Conservation (phyloP, 2,797 vertebrate genomes). For the Smutsia temminckii region DNA sequence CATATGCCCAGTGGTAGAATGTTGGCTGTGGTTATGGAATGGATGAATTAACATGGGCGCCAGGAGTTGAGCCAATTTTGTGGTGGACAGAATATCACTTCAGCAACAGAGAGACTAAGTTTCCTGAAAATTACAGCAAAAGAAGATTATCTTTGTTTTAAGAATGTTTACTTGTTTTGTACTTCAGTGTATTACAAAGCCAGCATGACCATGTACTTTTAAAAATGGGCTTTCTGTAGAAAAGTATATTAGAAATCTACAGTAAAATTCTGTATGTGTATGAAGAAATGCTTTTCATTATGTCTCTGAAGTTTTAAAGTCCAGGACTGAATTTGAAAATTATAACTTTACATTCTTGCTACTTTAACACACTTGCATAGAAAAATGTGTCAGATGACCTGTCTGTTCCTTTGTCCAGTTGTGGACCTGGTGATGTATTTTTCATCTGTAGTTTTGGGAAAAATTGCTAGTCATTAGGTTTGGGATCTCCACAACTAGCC, state of each 20-base stretch:
- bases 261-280: not conserved
- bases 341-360: not conserved
- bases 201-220: not conserved
- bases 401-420: not conserved
- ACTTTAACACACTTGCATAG: not conserved
- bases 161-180: not conserved
- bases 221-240: not conserved
- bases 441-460: not conserved
- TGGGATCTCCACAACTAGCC: not conserved
- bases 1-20: not conserved
- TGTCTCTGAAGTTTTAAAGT: slow-evolving; percentile 27
- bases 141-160: not conserved
- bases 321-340: not conserved
- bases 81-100: not conserved
- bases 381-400: not conserved
- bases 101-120: not conserved
- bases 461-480: not conserved
- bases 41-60: not conserved
- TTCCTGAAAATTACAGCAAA: slow-evolving; percentile 3
- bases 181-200: not conserved
- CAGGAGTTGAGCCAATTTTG: not conserved
- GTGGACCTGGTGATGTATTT: not conserved
- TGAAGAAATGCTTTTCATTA: not conserved
- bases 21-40: not conserved
- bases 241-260: slow-evolving; percentile 11